Base-by-base conservation (phyloP, 2,888 invertebrate genomes). In the Diarsia rubi region DNA sequence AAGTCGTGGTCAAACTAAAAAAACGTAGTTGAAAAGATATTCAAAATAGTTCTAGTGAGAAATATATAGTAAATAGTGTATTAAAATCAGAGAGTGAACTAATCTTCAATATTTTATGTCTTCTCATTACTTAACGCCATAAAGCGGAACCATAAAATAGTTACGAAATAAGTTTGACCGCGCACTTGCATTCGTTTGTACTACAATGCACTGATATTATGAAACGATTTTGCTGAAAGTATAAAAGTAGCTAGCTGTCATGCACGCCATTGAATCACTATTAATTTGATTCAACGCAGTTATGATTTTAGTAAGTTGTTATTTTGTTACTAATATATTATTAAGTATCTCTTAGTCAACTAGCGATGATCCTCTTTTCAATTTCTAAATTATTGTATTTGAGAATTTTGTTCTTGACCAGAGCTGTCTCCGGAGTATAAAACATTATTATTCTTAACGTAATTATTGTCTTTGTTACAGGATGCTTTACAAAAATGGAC, bases 281-380 rank as follows among this genome's bases (percentile, higher is more conserved):
- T 72, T 73, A 69, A 68, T 78, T 67, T 83, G 76, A 83, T 83
- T 87, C 87, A 69, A 73, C 60, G 70, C 73, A 83, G 80, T 72
- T 83, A 92, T 92, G 92, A 83, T 68, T 88, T 85, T 81, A 79
- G 92, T 92, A 82, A 92, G 92, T 89, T 69, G 31, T 62, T n/a
- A 27, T 64, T 77, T 70, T 63, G 14, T 62, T n/a, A 57, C n/a
- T 27, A 21, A 54, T 63, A n/a, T n/a, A n/a, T n/a, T n/a, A n/a
- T 19, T 21, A 31, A 19, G 31, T n/a, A 21, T 37, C 12, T 59
- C 19, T 49, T 59, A 11, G 1, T 16, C 14, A 27, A 49, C 37
- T 16, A 54, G 54, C 24, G 24, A 54, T 11, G 4, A 42, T 27
- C 6, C 9, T 42, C 4, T 45, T 37, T 59, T 42, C 37, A 44